Conservation (phyloP, 1,140 invertebrate genomes). For the Aethina tumida region DNA sequence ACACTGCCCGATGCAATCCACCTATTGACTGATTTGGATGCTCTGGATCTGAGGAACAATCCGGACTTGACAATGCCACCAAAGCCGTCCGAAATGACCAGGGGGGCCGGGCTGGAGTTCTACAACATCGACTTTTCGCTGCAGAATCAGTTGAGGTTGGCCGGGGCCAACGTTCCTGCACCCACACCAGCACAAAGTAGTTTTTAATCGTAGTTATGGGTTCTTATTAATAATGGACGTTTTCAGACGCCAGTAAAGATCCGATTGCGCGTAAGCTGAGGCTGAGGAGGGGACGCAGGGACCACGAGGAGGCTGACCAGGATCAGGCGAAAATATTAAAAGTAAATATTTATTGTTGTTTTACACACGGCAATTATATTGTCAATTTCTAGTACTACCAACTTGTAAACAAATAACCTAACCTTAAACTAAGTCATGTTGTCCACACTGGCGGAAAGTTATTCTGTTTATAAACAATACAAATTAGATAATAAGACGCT, state of each 20-base stretch:
- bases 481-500: too few species aligned
- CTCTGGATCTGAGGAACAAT: slow-evolving; percentile 86
- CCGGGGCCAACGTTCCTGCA: slow-evolving; percentile 76
- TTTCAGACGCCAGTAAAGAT: slow-evolving; percentile 55
- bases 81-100: slow-evolving; percentile 70
- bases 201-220: slow-evolving; percentile 20
- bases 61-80: slow-evolving; percentile 96
- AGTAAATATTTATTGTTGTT: slow-evolving; percentile 35
- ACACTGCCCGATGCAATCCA: slow-evolving; percentile 97
- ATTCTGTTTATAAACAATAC: too few species aligned
- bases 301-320: slow-evolving; percentile 74
- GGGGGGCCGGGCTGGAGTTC: slow-evolving; percentile 80
- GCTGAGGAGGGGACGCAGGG: slow-evolving; percentile 58
- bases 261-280: slow-evolving; percentile 89
- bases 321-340: slow-evolving; percentile 93
- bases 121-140: slow-evolving; percentile 99
- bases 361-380: too few species aligned
- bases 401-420: too few species aligned
- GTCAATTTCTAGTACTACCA: too few species aligned
- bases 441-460: too few species aligned
- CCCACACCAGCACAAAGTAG: slow-evolving; percentile 55
- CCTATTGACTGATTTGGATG: slow-evolving; percentile 81
- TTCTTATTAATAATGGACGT: slow-evolving; percentile 12
- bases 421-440: too few species aligned
- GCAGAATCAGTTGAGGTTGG: slow-evolving; percentile 84